A percentile compares a stretch with the other conserved stretches of the same genome.
Conservation (phyloP, 2,797 vertebrate species). For the Lerista edwardsae region DNA sequence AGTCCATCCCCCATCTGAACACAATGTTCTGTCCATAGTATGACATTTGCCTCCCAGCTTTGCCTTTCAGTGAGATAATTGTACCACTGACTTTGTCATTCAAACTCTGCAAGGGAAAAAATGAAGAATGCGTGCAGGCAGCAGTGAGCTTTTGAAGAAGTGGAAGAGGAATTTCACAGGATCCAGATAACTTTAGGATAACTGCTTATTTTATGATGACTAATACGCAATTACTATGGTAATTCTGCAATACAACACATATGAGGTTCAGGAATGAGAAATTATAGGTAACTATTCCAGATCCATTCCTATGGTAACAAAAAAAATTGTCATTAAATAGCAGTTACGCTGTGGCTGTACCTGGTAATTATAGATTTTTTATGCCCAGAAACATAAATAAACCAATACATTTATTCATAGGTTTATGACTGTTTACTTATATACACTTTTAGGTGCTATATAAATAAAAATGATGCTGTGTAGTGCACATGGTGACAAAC, state of each 20-base stretch:
- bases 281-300: conserved; percentile 81
- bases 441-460: not conserved
- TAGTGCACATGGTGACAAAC: conserved; percentile 74
- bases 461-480: conserved; percentile 53
- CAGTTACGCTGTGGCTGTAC: conserved; percentile 78
- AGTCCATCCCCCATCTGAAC: not conserved
- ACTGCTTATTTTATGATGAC: conserved; percentile 84
- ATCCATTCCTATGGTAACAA: conserved; percentile 87
- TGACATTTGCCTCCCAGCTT: not conserved
- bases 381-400: conserved; percentile 83
- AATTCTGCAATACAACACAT: conserved; percentile 82
- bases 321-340: conserved; percentile 86
- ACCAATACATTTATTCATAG: conserved; percentile 81
- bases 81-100: conserved; percentile 10
- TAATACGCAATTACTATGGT: conserved; percentile 87
- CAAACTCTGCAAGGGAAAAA: conserved; percentile 33
- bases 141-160: conserved; percentile 16
- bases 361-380: conserved; percentile 84
- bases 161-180: conserved; percentile 78
- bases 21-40: not conserved
- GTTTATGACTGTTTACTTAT: conserved; percentile 78
- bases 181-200: conserved; percentile 80
- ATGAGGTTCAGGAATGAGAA: conserved; percentile 82
- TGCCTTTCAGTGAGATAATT: conserved; percentile 13
- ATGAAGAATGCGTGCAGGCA: conserved; percentile 29